Base-by-base conservation (phyloP, 2,888 invertebrate genomes). In the Andrena chrysosceles region DNA sequence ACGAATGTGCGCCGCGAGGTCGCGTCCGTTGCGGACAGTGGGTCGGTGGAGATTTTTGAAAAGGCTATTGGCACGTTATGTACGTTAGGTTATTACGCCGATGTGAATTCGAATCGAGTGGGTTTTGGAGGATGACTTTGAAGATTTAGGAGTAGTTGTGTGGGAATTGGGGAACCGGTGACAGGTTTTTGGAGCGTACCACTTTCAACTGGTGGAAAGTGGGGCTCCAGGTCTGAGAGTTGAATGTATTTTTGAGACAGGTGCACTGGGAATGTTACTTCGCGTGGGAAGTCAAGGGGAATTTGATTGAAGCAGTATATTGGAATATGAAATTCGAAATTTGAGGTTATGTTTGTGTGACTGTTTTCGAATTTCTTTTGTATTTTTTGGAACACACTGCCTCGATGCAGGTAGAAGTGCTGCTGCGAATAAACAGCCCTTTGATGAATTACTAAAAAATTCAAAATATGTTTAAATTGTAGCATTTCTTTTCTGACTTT, bases 1-100 rank as follows among this genome's bases (percentile, higher is more conserved):
- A 84, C 76, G 84, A 86, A 73, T 78, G 85, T 79, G 81, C 80
- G 83, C 77, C 56, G 79, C 83, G 84, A 81, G 85, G 81, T 78
- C 77, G 76, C 67, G 74, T 72, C 75, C 81, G 54, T 64, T 60
- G 68, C 77, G 71, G 85, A 79, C 67, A 85, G 81, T 84, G 73
- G 84, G 83, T 81, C 85, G 59, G 29, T 7, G 35, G 7, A 42
- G 13, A 42, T 63, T 70, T 70, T 60, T n/a, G 60, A 20, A 33
- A 62, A 10, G 54, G 56, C 23, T 54, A 10, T 8, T 23, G 7
- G 8, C 0, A 23, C 20, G n/a, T 52, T 54, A 20, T n/a, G 7
- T 52, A 52, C n/a, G 8, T 10, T 10, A 4, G 23, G 20, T 23
- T 8, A 8, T 7, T 10, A 10, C 42, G 42, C 13, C 42, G 42